Conservation (phyloP, 2,113 vertebrate species). For the Heterochromis multidens region DNA sequence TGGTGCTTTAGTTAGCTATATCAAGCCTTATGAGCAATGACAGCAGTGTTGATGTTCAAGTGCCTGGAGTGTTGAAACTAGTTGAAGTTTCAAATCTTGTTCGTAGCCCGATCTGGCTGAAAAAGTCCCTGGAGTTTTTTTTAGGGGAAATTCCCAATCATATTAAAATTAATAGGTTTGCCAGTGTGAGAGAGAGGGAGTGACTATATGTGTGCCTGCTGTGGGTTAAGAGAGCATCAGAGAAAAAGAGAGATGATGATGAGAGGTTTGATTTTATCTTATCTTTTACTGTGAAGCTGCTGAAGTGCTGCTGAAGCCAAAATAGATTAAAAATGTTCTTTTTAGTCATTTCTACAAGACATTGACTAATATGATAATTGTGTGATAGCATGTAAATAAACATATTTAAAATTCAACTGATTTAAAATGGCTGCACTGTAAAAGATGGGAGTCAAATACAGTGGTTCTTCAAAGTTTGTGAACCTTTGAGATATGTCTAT, state of each 20-base stretch:
- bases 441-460: not conserved
- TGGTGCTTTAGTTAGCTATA: not conserved
- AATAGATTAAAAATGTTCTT: not conserved
- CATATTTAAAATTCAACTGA: not conserved
- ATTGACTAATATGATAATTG: not conserved
- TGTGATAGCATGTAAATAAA: not conserved
- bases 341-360: not conserved
- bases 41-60: conserved; percentile 9
- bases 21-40: not conserved
- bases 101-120: not conserved
- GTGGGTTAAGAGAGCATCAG: not conserved
- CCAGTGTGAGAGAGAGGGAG: not conserved
- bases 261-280: not conserved
- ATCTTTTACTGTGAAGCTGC: not conserved
- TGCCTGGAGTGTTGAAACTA: conserved; percentile 20
- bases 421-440: not conserved
- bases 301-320: not conserved
- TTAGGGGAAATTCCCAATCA: conserved; percentile 45
- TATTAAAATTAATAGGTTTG: conserved; percentile 46
- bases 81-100: conserved; percentile 42
- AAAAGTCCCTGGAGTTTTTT: conserved; percentile 38
- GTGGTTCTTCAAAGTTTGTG: not conserved
- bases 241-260: not conserved
- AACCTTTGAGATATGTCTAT: not conserved
- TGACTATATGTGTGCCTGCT: not conserved